Base-by-base conservation (phyloP, 2,113 vertebrate species). In the Clinocottus analis region DNA sequence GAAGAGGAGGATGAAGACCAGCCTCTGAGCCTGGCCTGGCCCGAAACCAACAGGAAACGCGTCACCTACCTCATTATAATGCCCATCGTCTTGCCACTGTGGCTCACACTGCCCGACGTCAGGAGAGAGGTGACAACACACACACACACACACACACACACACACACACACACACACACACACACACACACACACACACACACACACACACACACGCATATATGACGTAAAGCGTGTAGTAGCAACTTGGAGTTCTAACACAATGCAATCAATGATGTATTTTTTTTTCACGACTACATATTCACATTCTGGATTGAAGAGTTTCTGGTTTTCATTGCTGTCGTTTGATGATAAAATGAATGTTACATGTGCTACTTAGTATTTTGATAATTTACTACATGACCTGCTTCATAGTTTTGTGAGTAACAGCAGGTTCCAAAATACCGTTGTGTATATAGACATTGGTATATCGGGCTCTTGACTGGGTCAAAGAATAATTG, bases 11-110 rank as follows among this genome's bases (percentile, higher is more conserved):
- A 95, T 74, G 96, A 97, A 5, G 97, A 97, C 68, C 95, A 97
- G 92, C 98, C 98, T 74, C 95, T 99, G 76, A 99, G 96, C 90
- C 87, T 99, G 85, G 93, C 95, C 65, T 99, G 98, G 98, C 98
- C 98, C 0, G 87, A 97, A n/a, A 96, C 95, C 0, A 10, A 17
- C 61, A 96, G 95, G 83, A 99, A 99, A 86, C 95, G 88, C 61
- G 5, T 94, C 80, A 98, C 95, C 0, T 99, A 98, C 84, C 95
- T 99, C 55, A 1, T 96, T 0, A 95, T 99, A 49, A 80, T 99
- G 0, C 98, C 98, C 76, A 98, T 99, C 27, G 94, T 99, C 78
- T 85, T 99, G 27, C 97, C 97, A 7, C 91, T 99, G 75, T 99
- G 98, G 98, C 75, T 93, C 25, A 96, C 97, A 1, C 93, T 99